Evolutionary conservation across 2,113 vertebrate species (phyloP).

Genomic region (Sclerurus mexicanus): DNA sequence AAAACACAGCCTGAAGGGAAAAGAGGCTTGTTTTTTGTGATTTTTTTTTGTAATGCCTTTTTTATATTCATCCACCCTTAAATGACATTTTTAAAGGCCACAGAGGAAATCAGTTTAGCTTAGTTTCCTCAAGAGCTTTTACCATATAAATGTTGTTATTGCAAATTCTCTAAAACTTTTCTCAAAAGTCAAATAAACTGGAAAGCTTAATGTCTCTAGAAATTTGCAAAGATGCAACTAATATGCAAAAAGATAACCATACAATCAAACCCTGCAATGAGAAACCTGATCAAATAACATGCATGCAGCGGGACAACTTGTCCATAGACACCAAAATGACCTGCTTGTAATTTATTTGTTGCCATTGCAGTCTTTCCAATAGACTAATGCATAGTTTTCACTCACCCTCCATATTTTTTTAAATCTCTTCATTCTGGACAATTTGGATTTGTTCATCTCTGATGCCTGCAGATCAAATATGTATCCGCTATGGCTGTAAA

Average conservation of each 20-base stretch:
- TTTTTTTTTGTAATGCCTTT: background rate
- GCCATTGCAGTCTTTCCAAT: background rate
- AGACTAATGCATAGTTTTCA: slow-evolving; percentile 43
- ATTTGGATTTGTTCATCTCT: slow-evolving; percentile 76
- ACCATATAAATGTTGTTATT: background rate
- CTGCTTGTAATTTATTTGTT: background rate
- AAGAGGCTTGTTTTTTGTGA: background rate
- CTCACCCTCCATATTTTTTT: slow-evolving; percentile 91
- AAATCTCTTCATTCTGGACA: slow-evolving; percentile 82
- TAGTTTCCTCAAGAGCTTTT: background rate
- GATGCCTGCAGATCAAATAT: slow-evolving; percentile 58
- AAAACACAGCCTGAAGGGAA: background rate
- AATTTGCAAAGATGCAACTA: slow-evolving; percentile 9
- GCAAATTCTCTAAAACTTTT: background rate
- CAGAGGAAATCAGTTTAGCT: slow-evolving; percentile 5
- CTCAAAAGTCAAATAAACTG: slow-evolving; percentile 14
- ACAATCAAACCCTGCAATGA: background rate
- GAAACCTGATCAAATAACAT: background rate
- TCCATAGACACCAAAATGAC: background rate
- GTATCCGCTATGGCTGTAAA: slow-evolving; percentile 52
- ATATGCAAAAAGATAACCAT: background rate
- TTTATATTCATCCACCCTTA: background rate
- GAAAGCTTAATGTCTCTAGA: background rate
- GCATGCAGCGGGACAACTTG: background rate
- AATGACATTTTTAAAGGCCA: slow-evolving; percentile 12